Evolutionary conservation across 2,113 vertebrate genomes (phyloP), one percentile per base, ranked within the genome.

Genomic region (Elachura formosa): DNA sequence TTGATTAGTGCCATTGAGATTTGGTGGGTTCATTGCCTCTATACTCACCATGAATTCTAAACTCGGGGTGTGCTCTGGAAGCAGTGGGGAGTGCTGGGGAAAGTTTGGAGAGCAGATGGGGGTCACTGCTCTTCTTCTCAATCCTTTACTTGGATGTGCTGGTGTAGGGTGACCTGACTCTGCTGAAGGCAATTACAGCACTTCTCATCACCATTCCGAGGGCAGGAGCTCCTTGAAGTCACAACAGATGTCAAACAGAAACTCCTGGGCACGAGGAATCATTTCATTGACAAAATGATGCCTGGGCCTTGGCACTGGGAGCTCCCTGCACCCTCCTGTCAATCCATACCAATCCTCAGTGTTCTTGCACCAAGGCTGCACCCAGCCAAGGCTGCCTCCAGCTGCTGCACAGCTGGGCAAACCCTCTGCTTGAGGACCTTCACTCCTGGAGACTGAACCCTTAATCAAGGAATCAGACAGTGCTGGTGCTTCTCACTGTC

Each of bases 371-470:
- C 5, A 46, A n/a, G 38, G 52, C 52, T 14, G 25, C 4, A n/a
- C 28, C 46, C 25, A 16, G 49, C 75, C 5, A 46, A n/a, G 38
- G 52, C 52, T 14, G 25, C 4, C 12, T 21, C 38, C 80, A 38
- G 54, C 71, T 69, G 38, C 43, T 23, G 58, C 36, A 28, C 71
- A 58, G 63, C 75, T 26, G n/a, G 62, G 38, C 36, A 20, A 14
- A 5, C 17, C 34, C 6, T 1, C 41, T 14, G 54, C 64, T 10
- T 5, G 71, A 16, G 23, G 8, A 5, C 12, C 28, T 18, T 8
- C 2, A 0, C 7, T 1, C 1, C 20, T 22, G 10, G 26, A 43
- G 43, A 12, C 0, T 1, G 19, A 34, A 51, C 34, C 4, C 0
- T 28, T 38, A 21, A 1, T 7, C 29, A 26, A 4, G 73, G 26